phyloP scores from a whole-genome alignment of 2,888 invertebrate species.

The Panopea generosa region DNA sequence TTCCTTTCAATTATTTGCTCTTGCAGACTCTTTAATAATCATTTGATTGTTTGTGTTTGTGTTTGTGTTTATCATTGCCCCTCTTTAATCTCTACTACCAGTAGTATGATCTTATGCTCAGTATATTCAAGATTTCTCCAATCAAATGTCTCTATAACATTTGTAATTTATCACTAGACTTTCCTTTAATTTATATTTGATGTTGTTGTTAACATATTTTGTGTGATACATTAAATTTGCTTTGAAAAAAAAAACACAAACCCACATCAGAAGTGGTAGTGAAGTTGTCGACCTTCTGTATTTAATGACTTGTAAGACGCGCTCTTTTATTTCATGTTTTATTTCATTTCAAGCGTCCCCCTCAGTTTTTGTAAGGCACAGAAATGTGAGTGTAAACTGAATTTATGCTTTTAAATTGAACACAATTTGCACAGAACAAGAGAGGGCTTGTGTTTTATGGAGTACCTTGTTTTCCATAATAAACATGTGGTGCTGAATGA shows the following conservation, averaged over 20 bases:
- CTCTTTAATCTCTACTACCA: conserved; percentile 13
- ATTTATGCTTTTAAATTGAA: too few relatives aligned
- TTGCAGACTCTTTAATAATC: too few relatives aligned
- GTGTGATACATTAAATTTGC: conserved; percentile 49
- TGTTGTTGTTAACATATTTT: conserved; percentile 46
- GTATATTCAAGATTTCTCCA: background rate
- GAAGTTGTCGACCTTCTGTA: background rate
- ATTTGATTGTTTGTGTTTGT: conserved; percentile 3
- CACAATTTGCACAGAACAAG: too few relatives aligned
- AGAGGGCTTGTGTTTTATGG: too few relatives aligned
- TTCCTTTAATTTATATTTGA: conserved; percentile 57
- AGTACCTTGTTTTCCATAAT: too few relatives aligned
- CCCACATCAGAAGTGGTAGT: conserved; percentile 10
- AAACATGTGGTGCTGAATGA: too few relatives aligned
- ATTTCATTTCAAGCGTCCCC: too few relatives aligned
- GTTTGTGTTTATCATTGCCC: conserved; percentile 10
- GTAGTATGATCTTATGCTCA: background rate
- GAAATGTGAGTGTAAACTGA: too few relatives aligned
- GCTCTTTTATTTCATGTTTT: too few relatives aligned
- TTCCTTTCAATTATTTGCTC: too few relatives aligned
- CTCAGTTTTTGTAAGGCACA: too few relatives aligned
- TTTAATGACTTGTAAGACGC: too few relatives aligned
- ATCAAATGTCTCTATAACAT: conserved; percentile 26
- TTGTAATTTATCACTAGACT: conserved; percentile 50
- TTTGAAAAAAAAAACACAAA: conserved; percentile 52